Conservation (phyloP, 2,888 invertebrate genomes). For the Schrankia costaestrigalis region DNA sequence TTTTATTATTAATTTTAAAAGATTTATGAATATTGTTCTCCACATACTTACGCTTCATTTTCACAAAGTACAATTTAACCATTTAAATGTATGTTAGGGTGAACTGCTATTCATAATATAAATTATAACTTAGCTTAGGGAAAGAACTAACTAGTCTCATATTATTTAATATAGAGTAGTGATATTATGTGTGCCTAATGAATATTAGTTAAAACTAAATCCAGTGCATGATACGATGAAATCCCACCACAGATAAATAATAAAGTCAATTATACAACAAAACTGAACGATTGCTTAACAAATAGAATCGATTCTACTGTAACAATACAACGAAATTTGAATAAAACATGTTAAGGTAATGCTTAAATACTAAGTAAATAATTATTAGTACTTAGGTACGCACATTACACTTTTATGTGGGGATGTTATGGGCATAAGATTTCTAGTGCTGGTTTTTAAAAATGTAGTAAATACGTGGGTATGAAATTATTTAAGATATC, state of each 20-base stretch:
- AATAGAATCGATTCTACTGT: constrained; percentile 22
- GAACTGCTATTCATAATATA: constrained; percentile 48
- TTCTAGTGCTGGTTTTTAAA: too few relatives aligned
- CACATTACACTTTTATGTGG: constrained; percentile 9
- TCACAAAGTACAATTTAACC: constrained; percentile 76
- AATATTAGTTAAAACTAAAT: constrained; percentile 42
- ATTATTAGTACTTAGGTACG: constrained; percentile 3
- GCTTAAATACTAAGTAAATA: constrained; percentile 12
- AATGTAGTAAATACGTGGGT: too few relatives aligned
- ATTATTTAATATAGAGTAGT: constrained; percentile 72
- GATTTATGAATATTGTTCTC: constrained; percentile 51
- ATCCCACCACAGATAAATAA: constrained; percentile 18
- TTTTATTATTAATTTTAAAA: constrained; percentile 26
- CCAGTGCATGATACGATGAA: constrained; percentile 30
- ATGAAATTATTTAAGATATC: too few relatives aligned
- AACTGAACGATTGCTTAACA: constrained; percentile 8
- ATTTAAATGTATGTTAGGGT: constrained; percentile 44
- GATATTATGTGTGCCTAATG: constrained; percentile 76
- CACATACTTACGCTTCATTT: constrained; percentile 66
- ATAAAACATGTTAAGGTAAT: constrained; percentile 19
- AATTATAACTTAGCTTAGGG: constrained; percentile 68
- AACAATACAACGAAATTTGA: constrained; percentile 34
- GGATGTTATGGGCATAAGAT: too few relatives aligned
- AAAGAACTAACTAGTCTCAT: constrained; percentile 80
- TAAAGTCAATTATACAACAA: constrained; percentile 25